Evolutionary conservation across 2,888 invertebrate genomes (phyloP), one percentile per base, ranked within the genome.

Genomic region (Ectropis crepuscularia): DNA sequence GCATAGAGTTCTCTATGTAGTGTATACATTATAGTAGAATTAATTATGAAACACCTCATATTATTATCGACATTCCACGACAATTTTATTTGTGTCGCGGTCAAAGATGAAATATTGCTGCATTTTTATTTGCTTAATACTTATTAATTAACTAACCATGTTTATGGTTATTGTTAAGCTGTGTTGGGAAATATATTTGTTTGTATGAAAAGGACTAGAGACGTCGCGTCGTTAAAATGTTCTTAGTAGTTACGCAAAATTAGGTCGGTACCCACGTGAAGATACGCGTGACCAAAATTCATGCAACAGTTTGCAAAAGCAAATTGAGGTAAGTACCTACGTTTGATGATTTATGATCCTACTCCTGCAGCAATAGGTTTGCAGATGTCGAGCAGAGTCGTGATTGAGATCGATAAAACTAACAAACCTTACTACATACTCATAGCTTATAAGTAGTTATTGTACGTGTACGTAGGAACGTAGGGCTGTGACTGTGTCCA

Each of bases 21-120:
- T 37, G 38, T 57, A 16, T 43, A 38, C 50, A 37, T 37, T 16
- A 12, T 11, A 50, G 5, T 50, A 39, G 36, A 61, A 54, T 61
- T 61, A 55, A 61, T 61, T 55, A 55, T 28, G n/a, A 50, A 51
- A 61, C 16, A 28, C 16, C 16, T 28, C 16, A 46, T 47, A 61
- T 55, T 50, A 16, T 48, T 12, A 38, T n/a, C 41, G 39, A 61
- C 53, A 47, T 53, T 39, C 55, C 51, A 36, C 39, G 49, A 54
- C 54, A 58, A 50, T 58, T 45, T 63, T 39, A 57, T 39, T 62
- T 58, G 45, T 41, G 45, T 49, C 53, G 45, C 28, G 58, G 53
- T 58, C 58, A 53, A 54, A 63, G 49, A 43, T 57, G 28, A 53
- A 53, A 36, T 46, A 57, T 62, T 61, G 49, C 61, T 55, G 45